Conservation (phyloP, 1,140 invertebrate species). For the Solenopsis invicta region DNA sequence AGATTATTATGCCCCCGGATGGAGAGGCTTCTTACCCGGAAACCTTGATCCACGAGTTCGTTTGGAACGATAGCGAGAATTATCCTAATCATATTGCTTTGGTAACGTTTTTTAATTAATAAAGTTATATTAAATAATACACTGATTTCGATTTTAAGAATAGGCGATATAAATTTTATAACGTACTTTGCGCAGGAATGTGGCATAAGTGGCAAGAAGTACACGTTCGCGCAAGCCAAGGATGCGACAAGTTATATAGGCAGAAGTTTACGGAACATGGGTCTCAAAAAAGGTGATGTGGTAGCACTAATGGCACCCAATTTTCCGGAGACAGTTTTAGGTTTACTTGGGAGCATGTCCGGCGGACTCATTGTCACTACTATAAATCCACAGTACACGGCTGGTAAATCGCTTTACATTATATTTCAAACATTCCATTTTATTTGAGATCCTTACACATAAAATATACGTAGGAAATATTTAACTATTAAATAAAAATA, state of each 20-base stretch:
- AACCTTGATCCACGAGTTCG: conserved; percentile 88
- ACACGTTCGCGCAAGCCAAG: conserved; percentile 86
- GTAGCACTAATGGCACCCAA: conserved; percentile 92
- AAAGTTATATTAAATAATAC: too few relatives aligned
- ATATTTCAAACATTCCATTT: neutral
- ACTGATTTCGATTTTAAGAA: neutral
- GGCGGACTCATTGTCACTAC: conserved; percentile 92
- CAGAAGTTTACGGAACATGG: conserved; percentile 89
- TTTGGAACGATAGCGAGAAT: conserved; percentile 89
- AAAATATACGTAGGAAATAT: neutral
- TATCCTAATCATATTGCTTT: conserved; percentile 88
- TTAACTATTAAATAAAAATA: too few relatives aligned
- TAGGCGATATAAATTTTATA: neutral
- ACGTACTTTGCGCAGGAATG: conserved; percentile 88
- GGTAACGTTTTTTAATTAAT: conserved; percentile 81
- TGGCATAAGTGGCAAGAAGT: conserved; percentile 88
- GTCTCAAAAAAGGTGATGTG: conserved; percentile 90
- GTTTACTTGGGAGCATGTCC: conserved; percentile 89
- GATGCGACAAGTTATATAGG: conserved; percentile 90
- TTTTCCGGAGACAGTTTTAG: conserved; percentile 91
- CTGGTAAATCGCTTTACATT: conserved; percentile 87
- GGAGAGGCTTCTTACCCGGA: conserved; percentile 86
- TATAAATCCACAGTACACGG: conserved; percentile 93
- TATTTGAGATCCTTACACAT: neutral
- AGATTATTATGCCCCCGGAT: conserved; percentile 83